These are phyloP conservation scores for Aleiodes testaceus DNA, from an alignment of 2,888 invertebrate genomes.

Conservation along the genomic window DNA sequence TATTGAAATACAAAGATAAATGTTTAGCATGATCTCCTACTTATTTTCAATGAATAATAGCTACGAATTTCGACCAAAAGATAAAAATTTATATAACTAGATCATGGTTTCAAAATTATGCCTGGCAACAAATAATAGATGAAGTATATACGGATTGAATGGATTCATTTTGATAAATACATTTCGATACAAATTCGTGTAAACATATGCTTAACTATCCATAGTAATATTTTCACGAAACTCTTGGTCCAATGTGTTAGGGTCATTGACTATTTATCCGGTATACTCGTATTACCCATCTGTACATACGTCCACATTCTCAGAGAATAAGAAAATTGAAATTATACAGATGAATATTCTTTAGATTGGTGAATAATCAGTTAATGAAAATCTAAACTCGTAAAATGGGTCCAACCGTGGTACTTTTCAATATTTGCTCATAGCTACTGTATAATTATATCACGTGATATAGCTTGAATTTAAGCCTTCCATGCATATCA, in stretches of 20 bases:
- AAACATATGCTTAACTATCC: background rate
- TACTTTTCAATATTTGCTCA: constrained; percentile 2
- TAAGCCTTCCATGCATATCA: too few species aligned
- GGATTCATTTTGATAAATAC: too few species aligned
- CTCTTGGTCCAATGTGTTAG: constrained; percentile 46
- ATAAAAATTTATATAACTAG: too few species aligned
- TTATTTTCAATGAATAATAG: background rate
- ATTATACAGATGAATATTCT: background rate
- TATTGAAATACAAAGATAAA: constrained; percentile 20
- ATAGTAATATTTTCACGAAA: constrained; percentile 28
- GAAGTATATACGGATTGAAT: too few species aligned
- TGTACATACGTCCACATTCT: background rate
- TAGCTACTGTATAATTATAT: background rate
- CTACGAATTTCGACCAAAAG: too few species aligned
- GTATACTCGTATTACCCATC: constrained; percentile 25
- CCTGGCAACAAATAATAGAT: too few species aligned
- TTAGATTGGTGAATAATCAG: background rate
- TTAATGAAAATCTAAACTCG: constrained; percentile 9
- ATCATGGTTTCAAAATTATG: too few species aligned
- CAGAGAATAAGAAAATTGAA: constrained; percentile 12
- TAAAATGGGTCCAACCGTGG: constrained; percentile 32
- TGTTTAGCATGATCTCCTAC: background rate
- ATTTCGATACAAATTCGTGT: background rate
- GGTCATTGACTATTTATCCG: constrained; percentile 42
- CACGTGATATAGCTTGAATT: too few species aligned